Conservation (phyloP, 2,797 vertebrate species). For the Numenius phaeopus region DNA sequence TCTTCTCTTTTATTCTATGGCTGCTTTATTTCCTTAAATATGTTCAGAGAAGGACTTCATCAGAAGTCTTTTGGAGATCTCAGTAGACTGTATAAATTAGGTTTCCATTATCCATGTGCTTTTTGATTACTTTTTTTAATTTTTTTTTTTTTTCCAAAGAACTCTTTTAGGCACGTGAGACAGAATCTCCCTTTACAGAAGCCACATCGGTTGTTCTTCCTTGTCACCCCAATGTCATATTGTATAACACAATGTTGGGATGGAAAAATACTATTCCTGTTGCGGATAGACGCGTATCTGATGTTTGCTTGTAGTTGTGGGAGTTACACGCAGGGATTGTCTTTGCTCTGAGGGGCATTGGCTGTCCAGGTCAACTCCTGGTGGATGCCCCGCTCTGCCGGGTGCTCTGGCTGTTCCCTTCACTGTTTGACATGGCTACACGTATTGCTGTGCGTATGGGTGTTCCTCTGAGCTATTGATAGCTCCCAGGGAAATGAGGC, state of each 20-base stretch:
- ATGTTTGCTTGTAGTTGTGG: not conserved
- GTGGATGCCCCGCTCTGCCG: not conserved
- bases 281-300: not conserved
- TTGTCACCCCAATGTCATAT: fast-evolving
- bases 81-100: not conserved
- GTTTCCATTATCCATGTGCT: not conserved
- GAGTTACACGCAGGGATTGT: not conserved
- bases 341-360: not conserved
- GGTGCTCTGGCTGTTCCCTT: not conserved
- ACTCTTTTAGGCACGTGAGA: not conserved
- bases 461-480: not conserved
- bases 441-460: not conserved
- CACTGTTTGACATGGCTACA: not conserved
- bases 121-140: not conserved
- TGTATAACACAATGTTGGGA: not conserved
- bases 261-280: not conserved
- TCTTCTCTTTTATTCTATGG: not conserved
- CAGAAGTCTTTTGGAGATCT: not conserved
- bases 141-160: not conserved
- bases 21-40: not conserved
- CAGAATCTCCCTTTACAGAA: not conserved
- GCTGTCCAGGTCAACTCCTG: not conserved
- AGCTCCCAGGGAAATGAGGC: not conserved
- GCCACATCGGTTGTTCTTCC: not conserved
- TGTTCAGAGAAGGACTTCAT: not conserved